A percentile compares a stretch with the other conserved stretches of the same genome.
These are phyloP conservation scores for Antigone vipio DNA, from an alignment of 2,113 vertebrate species.

Conservation along the genomic window DNA sequence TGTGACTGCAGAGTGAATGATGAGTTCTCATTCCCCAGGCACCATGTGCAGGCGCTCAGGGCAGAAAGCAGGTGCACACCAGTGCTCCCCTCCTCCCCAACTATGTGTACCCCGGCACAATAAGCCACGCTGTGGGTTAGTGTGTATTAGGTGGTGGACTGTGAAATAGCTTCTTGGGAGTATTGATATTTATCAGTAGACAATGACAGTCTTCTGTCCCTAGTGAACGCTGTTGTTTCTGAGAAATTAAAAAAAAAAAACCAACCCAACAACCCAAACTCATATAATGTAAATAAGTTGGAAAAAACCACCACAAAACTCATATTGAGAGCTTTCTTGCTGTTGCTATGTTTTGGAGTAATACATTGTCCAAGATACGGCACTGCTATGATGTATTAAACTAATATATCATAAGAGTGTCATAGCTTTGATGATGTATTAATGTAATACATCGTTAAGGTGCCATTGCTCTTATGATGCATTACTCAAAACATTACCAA, in stretches of 20 bases:
- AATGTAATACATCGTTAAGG: slow-evolving; percentile 68
- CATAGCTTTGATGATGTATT: slow-evolving; percentile 73
- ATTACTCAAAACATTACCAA: slow-evolving; percentile 59
- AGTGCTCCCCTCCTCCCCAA: neutral
- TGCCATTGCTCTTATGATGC: slow-evolving; percentile 67
- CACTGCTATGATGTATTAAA: slow-evolving; percentile 66
- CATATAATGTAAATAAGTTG: slow-evolving; percentile 34
- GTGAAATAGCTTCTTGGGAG: neutral
- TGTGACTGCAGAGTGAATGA: neutral
- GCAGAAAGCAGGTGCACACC: neutral
- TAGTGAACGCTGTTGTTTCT: neutral
- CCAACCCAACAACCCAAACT: neutral
- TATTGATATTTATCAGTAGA: neutral
- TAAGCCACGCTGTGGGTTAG: neutral
- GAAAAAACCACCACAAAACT: slow-evolving; percentile 39
- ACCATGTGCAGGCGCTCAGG: neutral
- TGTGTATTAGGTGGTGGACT: neutral
- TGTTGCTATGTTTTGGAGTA: slow-evolving; percentile 65
- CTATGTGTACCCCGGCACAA: neutral
- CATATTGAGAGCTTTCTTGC: slow-evolving; percentile 63
- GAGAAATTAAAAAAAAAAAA: neutral
- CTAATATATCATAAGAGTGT: slow-evolving; percentile 66
- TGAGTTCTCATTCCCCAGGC: neutral
- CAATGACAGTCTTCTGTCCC: neutral
- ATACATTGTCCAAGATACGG: slow-evolving; percentile 52